Conservation (phyloP, 2,113 vertebrate species). For the Saguinus imperator region DNA sequence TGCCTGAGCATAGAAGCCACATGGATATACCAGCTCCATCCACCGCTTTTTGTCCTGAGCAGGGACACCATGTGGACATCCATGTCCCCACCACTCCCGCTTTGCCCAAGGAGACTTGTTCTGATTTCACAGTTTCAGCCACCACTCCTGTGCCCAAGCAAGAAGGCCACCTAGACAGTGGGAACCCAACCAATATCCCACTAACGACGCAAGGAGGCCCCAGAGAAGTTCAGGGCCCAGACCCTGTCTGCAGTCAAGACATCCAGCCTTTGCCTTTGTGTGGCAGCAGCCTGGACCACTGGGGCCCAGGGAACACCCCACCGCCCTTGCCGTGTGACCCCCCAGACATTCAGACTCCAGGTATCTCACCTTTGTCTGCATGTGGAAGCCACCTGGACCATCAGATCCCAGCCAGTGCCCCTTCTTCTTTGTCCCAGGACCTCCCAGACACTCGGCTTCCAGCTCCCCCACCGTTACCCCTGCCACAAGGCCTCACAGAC, state of each 20-base stretch:
- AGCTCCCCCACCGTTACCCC: background rate
- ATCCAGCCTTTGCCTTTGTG: background rate
- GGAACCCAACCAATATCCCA: background rate
- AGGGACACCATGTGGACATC: background rate
- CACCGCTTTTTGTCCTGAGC: background rate
- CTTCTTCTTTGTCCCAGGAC: background rate
- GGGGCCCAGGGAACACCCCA: background rate
- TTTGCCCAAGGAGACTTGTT: background rate
- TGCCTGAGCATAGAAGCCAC: background rate
- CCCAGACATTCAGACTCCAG: background rate
- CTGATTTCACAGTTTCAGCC: background rate
- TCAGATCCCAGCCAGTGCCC: background rate
- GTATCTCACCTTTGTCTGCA: background rate
- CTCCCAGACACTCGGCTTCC: background rate
- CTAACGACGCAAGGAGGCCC: background rate
- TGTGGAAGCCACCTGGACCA: background rate
- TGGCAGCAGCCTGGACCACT: background rate
- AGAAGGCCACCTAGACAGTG: background rate
- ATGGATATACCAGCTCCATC: background rate
- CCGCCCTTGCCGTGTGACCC: background rate
- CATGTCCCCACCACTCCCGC: background rate
- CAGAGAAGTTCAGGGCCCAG: background rate
- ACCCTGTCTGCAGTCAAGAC: constrained; percentile 54
- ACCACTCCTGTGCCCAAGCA: background rate
- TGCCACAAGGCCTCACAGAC: background rate